A percentile compares a stretch with the other conserved stretches of the same genome.
These are phyloP conservation scores for Helleia helle DNA, from an alignment of 2,888 invertebrate genomes.

Conservation along the genomic window DNA sequence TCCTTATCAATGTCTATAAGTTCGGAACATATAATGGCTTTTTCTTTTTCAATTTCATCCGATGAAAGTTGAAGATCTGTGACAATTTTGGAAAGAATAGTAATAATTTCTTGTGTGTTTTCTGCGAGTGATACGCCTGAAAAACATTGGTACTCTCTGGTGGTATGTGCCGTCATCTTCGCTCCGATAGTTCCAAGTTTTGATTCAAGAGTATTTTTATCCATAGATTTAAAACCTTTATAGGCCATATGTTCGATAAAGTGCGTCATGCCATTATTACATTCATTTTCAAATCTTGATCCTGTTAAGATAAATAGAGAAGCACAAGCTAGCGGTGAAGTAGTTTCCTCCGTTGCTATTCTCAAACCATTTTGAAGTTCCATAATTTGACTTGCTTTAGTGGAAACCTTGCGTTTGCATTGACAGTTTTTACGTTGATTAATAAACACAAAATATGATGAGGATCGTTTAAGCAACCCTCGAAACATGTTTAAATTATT, in stretches of 20 bases:
- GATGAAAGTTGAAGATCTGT: conserved; percentile 30
- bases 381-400: conserved; percentile 14
- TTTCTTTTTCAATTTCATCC: conserved; percentile 34
- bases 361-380: conserved; percentile 39
- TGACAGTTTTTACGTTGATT: neutral
- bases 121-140: conserved; percentile 27
- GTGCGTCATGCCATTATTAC: conserved; percentile 46
- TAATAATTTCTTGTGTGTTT: conserved; percentile 22
- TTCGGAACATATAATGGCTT: conserved; percentile 37
- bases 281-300: conserved; percentile 38
- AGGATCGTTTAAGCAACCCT: too few species aligned
- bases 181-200: conserved; percentile 25
- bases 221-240: conserved; percentile 34
- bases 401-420: neutral
- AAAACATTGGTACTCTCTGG: conserved; percentile 43
- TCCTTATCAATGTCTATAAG: conserved; percentile 43
- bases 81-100: conserved; percentile 31
- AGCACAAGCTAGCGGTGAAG: conserved; percentile 32
- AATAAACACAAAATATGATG: too few species aligned
- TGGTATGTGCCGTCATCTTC: conserved; percentile 34
- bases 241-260: conserved; percentile 52
- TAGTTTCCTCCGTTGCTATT: conserved; percentile 36
- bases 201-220: conserved; percentile 25
- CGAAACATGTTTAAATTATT: too few species aligned
- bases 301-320: conserved; percentile 41